Base-by-base conservation (phyloP, 2,888 invertebrate species). In the Galerucella nymphaeae region DNA sequence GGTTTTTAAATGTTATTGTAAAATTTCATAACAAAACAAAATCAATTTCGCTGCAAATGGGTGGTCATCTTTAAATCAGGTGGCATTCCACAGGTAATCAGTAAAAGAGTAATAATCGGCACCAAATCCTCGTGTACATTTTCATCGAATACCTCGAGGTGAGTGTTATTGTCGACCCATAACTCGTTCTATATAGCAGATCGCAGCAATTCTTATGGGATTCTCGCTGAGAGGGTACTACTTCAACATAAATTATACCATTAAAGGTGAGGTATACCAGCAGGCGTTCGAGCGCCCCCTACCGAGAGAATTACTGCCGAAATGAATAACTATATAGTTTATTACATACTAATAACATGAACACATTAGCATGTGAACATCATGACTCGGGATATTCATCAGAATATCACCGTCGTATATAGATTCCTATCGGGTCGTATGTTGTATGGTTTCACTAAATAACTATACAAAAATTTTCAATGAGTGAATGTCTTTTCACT, bases 231-330 rank as follows among this genome's bases (percentile, higher is more conserved):
- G 83, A 79, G 83, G 82, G 82, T 8, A 82, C 81, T 79, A 79
- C 80, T 79, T 79, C 81, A 81, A 83, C 86, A 87, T 87, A 87
- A 87, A 87, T 87, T 87, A 87, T 85, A 83, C 86, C 85, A 87
- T 87, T 87, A 87, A 87, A 87, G 87, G 87, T 86, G 87, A 86
- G 87, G 86, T 85, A 84, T 83, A 85, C 82, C 87, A 85, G 87
- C 86, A 80, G 86, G 87, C 79, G 83, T 82, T 81, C 85, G 79
- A 77, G 77, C 77, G 82, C 81, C 82, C 82, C 87, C 86, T 81
- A 83, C 84, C 66, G 87, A 76, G 87, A 87, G 87, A 87, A 85
- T 87, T 87, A 87, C 87, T 86, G 86, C 86, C 85, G 82, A 83
- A 86, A 86, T 86, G 86, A 86, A 86, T 86, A 86, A 86, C 86